Conservation (phyloP, 2,888 invertebrate genomes). For the Rhingia rostrata region DNA sequence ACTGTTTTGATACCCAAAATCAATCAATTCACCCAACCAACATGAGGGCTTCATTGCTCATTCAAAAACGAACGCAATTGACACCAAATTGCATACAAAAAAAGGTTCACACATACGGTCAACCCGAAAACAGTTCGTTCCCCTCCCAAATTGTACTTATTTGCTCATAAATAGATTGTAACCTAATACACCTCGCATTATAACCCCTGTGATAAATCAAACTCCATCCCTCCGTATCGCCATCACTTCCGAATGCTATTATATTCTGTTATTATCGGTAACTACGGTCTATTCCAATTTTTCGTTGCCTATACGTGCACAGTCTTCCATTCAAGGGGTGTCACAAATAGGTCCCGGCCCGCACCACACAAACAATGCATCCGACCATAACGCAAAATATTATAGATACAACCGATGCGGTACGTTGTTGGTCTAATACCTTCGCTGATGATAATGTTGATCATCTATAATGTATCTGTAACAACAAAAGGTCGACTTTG, state of each 20-base stretch:
- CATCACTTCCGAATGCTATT: constrained; percentile 17
- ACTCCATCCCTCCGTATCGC: constrained; percentile 14
- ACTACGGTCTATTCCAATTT: constrained; percentile 20
- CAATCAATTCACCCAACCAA: not conserved
- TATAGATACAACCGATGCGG: not conserved
- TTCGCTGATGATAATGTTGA: constrained; percentile 37
- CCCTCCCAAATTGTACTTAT: not conserved
- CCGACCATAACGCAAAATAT: constrained; percentile 55
- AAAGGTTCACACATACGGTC: too few species aligned
- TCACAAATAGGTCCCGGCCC: constrained; percentile 24
- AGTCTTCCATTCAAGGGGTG: constrained; percentile 36
- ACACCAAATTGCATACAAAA: not conserved
- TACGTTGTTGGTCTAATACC: constrained; percentile 14
- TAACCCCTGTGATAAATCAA: constrained; percentile 14
- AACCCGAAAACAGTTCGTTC: not conserved
- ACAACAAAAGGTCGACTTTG: constrained; percentile 13
- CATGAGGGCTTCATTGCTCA: not conserved
- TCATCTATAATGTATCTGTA: constrained; percentile 47
- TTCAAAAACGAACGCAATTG: not conserved
- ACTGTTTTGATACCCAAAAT: not conserved
- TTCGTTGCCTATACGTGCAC: not conserved
- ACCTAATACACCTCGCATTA: constrained; percentile 8
- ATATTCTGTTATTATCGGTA: not conserved
- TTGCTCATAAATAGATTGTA: not conserved
- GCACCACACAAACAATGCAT: constrained; percentile 43